These are phyloP conservation scores for Alectura lathami DNA, from an alignment of 2,113 vertebrate species.

Conservation along the genomic window DNA sequence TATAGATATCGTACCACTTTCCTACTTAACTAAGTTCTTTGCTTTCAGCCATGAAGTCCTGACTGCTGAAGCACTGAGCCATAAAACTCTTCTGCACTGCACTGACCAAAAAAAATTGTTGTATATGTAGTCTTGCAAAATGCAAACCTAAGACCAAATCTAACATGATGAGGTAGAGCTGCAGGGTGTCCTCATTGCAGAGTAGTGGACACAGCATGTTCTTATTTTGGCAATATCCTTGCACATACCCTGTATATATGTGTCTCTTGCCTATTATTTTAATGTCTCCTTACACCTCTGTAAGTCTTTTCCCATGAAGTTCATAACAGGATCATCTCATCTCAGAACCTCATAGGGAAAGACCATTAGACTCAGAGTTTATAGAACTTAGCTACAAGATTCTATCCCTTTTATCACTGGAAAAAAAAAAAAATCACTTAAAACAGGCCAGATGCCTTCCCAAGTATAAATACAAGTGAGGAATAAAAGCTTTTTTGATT, in stretches of 20 bases:
- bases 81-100: background rate
- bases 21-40: background rate
- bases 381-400: background rate
- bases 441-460: background rate
- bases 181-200: background rate
- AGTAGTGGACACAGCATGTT: background rate
- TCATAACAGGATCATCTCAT: background rate
- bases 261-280: background rate
- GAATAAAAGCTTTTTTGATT: background rate
- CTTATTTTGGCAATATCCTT: background rate
- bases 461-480: background rate
- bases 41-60: background rate
- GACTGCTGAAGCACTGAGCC: background rate
- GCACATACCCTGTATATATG: too few relatives aligned
- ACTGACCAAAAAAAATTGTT: background rate
- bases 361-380: background rate
- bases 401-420: background rate
- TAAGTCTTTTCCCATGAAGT: background rate
- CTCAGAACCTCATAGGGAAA: background rate
- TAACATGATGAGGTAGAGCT: background rate
- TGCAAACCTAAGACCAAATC: background rate
- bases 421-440: background rate
- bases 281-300: too few relatives aligned
- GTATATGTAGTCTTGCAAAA: fast-evolving
- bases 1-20: background rate